These are phyloP conservation scores for Micropterix aruncella DNA, from an alignment of 2,888 invertebrate genomes.

Conservation along the genomic window DNA sequence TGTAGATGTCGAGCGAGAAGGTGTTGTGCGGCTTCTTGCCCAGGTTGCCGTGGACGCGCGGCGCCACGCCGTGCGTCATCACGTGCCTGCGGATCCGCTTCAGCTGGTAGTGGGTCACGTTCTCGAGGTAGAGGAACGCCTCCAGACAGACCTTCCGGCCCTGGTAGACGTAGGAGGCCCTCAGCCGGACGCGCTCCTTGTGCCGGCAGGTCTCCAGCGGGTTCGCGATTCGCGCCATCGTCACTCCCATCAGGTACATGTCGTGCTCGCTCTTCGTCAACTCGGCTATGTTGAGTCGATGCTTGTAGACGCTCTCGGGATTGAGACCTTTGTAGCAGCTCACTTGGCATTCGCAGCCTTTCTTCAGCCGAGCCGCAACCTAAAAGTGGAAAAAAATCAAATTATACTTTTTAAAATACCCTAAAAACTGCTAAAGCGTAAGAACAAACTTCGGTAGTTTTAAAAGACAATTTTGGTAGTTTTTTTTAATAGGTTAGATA, in stretches of 20 bases:
- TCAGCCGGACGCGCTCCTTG: conserved; percentile 54
- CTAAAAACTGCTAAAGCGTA: no score
- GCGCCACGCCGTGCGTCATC: conserved; percentile 65
- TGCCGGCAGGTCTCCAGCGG: conserved; percentile 57
- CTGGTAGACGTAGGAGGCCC: conserved; percentile 66
- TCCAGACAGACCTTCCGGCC: conserved; percentile 64
- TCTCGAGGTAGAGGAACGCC: conserved; percentile 65
- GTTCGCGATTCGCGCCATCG: conserved; percentile 66
- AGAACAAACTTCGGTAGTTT: no score
- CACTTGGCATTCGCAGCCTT: conserved; percentile 67
- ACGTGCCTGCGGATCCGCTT: conserved; percentile 66
- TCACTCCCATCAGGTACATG: conserved; percentile 77
- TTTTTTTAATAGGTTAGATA: no score
- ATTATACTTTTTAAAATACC: no score
- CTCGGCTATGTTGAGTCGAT: conserved; percentile 65
- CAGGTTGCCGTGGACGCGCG: conserved; percentile 64
- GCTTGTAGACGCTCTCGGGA: conserved; percentile 60
- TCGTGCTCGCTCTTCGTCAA: conserved; percentile 70
- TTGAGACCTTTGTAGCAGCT: conserved; percentile 63
- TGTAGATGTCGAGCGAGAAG: conserved; percentile 63
- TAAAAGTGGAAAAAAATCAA: conserved; percentile 24
- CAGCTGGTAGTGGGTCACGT: conserved; percentile 66
- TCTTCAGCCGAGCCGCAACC: conserved; percentile 52
- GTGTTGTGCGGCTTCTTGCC: conserved; percentile 72
- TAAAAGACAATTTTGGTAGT: no score